phyloP scores from a whole-genome alignment of 1,140 invertebrate species.

The Saccostrea glomerata region DNA sequence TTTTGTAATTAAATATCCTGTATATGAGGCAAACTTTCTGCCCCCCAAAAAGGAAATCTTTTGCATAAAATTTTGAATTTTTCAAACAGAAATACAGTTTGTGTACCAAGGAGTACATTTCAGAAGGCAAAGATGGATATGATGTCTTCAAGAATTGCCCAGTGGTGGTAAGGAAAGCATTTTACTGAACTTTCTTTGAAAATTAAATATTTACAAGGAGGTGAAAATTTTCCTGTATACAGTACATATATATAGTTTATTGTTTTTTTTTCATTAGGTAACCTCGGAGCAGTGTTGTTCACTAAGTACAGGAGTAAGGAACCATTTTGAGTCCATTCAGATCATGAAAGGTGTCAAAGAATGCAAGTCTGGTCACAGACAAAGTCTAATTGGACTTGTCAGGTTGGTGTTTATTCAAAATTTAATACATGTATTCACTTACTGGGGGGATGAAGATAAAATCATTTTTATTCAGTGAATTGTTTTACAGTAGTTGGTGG shows the following conservation, averaged over 20 bases:
- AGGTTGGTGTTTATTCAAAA: constrained; percentile 51
- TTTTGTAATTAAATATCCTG: background rate
- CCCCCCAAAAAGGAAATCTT: background rate
- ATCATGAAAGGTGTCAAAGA: constrained; percentile 85
- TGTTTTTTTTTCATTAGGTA: constrained; percentile 81
- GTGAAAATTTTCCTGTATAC: background rate
- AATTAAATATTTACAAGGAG: background rate
- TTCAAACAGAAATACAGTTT: constrained; percentile 84
- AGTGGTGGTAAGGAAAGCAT: constrained; percentile 82
- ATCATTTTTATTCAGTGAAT: too few species aligned
- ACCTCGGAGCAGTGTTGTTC: constrained; percentile 90
- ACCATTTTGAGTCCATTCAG: constrained; percentile 93
- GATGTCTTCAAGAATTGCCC: constrained; percentile 86
- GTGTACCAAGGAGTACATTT: constrained; percentile 89
- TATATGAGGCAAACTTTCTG: background rate
- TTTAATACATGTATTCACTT: too few species aligned
- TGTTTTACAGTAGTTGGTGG: too few species aligned
- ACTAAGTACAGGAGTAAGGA: constrained; percentile 89
- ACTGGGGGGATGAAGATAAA: too few species aligned
- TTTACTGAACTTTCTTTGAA: background rate
- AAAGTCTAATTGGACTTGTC: constrained; percentile 84
- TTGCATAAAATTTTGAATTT: background rate
- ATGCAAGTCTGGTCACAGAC: constrained; percentile 88
- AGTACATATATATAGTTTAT: background rate
- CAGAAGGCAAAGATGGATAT: constrained; percentile 90